These are phyloP conservation scores for Eledone cirrhosa DNA, from an alignment of 2,888 invertebrate genomes.

Conservation along the genomic window DNA sequence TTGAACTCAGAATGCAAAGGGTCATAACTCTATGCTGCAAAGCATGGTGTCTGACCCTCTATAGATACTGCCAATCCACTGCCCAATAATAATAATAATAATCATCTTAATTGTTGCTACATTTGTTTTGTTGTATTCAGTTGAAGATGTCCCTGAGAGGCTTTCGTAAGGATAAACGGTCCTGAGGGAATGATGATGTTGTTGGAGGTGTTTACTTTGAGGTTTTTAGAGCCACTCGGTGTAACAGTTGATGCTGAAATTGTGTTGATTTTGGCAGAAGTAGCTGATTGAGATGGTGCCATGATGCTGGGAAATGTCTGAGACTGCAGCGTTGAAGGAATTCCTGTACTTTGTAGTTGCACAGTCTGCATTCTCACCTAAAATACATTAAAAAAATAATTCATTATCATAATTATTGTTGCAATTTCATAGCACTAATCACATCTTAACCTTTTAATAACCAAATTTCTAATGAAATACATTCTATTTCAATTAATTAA, in stretches of 20 bases:
- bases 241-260: constrained; percentile 1
- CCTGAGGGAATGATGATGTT: constrained; percentile 19
- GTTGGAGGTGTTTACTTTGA: neutral
- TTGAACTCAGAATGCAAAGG: too few relatives aligned
- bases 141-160: constrained; percentile 3
- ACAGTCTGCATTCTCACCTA: constrained; percentile 17
- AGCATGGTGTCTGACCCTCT: too few relatives aligned
- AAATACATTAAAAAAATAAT: neutral
- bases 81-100: too few relatives aligned
- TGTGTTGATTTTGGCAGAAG: neutral
- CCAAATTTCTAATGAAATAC: too few relatives aligned
- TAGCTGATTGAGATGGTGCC: neutral
- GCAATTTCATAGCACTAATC: too few relatives aligned
- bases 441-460: too few relatives aligned
- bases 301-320: constrained; percentile 11
- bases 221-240: constrained; percentile 7
- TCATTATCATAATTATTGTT: too few relatives aligned
- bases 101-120: too few relatives aligned
- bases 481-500: too few relatives aligned
- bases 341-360: neutral
- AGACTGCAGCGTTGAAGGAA: neutral
- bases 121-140: constrained; percentile 15
- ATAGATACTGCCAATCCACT: too few relatives aligned
- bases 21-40: too few relatives aligned
- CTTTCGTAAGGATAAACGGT: constrained; percentile 17